A percentile compares a stretch with the other conserved stretches of the same genome.
Evolutionary conservation across 1,140 invertebrate genomes (phyloP).

Genomic region (Caenorhabditis inopinata): DNA sequence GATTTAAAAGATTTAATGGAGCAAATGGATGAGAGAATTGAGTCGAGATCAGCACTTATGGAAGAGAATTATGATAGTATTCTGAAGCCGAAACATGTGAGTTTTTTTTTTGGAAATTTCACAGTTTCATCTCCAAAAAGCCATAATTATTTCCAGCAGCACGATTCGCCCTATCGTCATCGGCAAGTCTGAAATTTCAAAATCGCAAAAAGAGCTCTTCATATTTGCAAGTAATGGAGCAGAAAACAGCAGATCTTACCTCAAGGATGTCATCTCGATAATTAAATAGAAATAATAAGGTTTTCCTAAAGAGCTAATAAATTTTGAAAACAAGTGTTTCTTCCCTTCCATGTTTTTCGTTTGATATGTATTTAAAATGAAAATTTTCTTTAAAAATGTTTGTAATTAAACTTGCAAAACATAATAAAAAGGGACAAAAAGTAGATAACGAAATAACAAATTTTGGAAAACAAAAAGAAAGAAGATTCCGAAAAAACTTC

Average conservation of each 20-base stretch:
- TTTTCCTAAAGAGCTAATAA: no score
- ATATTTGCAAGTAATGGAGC: not conserved
- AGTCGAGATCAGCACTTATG: constrained; percentile 13
- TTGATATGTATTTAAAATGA: no score
- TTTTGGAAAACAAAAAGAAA: no score
- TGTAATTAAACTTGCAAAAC: no score
- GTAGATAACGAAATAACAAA: no score
- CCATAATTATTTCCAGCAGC: not conserved
- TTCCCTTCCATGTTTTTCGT: no score
- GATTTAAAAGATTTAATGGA: constrained; percentile 25
- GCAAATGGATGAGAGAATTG: constrained; percentile 29
- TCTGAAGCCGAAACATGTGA: constrained; percentile 3
- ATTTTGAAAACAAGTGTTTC: no score
- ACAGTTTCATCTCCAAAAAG: no score
- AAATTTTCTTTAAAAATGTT: no score
- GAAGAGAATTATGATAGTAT: constrained; percentile 10
- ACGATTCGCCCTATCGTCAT: constrained; percentile 11
- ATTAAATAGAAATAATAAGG: not conserved
- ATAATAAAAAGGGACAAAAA: no score
- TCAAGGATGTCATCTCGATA: constrained; percentile 18
- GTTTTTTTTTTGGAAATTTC: not conserved
- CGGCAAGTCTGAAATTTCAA: not conserved
- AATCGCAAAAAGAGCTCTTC: not conserved
- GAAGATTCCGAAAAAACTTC: no score
- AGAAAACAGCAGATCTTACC: constrained; percentile 18